These are phyloP conservation scores for Montipora foliosa DNA, from an alignment of 64 coral and sea anemone species.

Conservation along the genomic window DNA sequence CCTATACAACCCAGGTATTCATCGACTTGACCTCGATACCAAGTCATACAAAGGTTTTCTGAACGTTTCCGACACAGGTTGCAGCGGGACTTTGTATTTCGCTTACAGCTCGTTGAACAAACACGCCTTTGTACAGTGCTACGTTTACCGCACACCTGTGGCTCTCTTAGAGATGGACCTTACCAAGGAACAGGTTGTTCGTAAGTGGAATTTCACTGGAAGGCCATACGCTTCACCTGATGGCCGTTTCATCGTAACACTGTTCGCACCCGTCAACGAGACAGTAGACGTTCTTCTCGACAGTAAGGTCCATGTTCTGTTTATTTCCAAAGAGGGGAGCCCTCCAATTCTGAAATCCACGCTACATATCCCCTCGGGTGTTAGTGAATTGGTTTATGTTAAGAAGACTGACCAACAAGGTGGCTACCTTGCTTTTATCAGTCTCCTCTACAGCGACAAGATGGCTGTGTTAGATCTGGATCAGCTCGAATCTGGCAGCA, in stretches of 20 bases:
- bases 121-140: slow-evolving; percentile 29
- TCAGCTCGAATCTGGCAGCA: not conserved
- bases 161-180: not conserved
- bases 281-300: not conserved
- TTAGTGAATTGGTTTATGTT: slow-evolving; percentile 29
- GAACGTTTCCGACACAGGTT: slow-evolving; percentile 23
- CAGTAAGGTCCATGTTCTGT: slow-evolving; percentile 12
- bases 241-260: slow-evolving; percentile 24
- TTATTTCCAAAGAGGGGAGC: not conserved
- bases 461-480: slow-evolving; percentile 55
- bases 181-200: not conserved
- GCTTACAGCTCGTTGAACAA: slow-evolving; percentile 48
- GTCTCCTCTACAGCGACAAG: slow-evolving; percentile 42
- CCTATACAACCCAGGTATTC: slow-evolving; percentile 45
- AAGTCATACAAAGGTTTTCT: slow-evolving; percentile 48
- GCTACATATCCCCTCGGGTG: slow-evolving; percentile 30
- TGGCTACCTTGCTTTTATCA: slow-evolving; percentile 5
- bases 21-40: slow-evolving; percentile 4
- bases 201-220: slow-evolving; percentile 16
- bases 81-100: slow-evolving; percentile 34
- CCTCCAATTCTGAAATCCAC: not conserved
- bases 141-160: too few relatives aligned
- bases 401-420: not conserved
- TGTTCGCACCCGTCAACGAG: slow-evolving; percentile 25
- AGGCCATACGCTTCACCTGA: slow-evolving; percentile 29